phyloP scores from a whole-genome alignment of 2,888 invertebrate genomes.

The Caprella mutica region DNA sequence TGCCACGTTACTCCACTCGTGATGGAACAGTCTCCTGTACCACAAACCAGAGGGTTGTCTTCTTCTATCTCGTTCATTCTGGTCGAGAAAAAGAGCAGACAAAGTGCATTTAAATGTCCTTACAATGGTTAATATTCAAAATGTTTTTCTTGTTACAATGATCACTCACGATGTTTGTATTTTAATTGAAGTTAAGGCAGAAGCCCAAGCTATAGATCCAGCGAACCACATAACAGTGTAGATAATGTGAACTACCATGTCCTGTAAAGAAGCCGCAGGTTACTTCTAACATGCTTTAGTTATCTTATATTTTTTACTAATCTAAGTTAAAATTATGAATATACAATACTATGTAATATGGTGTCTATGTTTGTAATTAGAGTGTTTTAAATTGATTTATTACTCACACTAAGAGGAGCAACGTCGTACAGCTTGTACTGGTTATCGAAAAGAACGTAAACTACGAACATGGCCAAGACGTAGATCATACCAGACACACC shows the following conservation, averaged over 20 bases:
- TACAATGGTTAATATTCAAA: too few relatives aligned
- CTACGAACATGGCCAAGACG: not conserved
- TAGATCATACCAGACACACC: not conserved
- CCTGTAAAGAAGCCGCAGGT: not conserved
- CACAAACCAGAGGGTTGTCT: not conserved
- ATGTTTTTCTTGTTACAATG: too few relatives aligned
- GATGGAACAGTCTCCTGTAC: not conserved
- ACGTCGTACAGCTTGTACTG: too few relatives aligned
- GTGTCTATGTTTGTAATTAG: too few relatives aligned
- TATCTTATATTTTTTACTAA: too few relatives aligned
- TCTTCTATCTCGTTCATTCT: not conserved
- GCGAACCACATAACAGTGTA: constrained; percentile 2
- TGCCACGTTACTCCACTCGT: not conserved
- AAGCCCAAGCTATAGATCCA: not conserved
- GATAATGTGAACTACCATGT: not conserved
- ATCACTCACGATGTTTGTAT: not conserved
- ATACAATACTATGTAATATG: too few relatives aligned
- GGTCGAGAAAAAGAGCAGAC: too few relatives aligned
- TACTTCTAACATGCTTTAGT: too few relatives aligned
- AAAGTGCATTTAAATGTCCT: too few relatives aligned
- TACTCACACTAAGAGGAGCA: too few relatives aligned
- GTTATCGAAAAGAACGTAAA: constrained; percentile 8
- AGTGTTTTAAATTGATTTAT: too few relatives aligned
- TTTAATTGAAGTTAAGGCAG: not conserved
- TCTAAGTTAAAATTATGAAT: too few relatives aligned